Evolutionary conservation across 2,113 vertebrate species (phyloP).

Genomic region (Dinomys branickii): DNA sequence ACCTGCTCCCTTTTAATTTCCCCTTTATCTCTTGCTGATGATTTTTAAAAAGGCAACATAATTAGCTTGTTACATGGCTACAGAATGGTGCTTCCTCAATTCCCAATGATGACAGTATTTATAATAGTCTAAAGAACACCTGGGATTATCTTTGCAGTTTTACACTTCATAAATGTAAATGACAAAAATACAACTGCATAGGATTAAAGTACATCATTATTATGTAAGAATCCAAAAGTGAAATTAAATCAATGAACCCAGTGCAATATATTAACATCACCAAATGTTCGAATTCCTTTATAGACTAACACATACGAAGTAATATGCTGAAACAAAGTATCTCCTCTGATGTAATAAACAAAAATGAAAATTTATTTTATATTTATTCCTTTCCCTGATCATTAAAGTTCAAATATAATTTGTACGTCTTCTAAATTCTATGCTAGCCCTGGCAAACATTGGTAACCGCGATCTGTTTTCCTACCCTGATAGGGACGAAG

Average conservation of each 20-base stretch:
- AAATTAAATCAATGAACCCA: constrained; percentile 26
- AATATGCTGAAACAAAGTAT: background rate
- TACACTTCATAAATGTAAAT: constrained; percentile 23
- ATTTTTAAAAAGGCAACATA: background rate
- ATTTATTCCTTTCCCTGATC: background rate
- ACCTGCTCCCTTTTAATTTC: constrained; percentile 40
- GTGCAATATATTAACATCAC: background rate
- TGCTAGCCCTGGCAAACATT: background rate
- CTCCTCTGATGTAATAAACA: background rate
- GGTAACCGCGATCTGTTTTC: background rate
- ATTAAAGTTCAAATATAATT: background rate
- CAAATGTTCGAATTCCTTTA: background rate
- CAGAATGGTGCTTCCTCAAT: background rate
- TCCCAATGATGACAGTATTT: background rate
- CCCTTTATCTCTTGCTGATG: background rate
- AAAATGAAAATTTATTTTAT: constrained; percentile 15
- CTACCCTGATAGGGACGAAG: background rate
- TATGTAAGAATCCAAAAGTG: background rate
- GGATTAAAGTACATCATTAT: background rate
- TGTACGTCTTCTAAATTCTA: background rate
- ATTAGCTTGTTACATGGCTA: constrained; percentile 17
- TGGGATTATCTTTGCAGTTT: constrained; percentile 30
- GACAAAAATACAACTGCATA: constrained; percentile 19
- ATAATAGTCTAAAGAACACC: background rate
- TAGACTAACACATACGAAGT: background rate